Conservation (phyloP, 1,140 invertebrate genomes). For the Drosophila lini region DNA sequence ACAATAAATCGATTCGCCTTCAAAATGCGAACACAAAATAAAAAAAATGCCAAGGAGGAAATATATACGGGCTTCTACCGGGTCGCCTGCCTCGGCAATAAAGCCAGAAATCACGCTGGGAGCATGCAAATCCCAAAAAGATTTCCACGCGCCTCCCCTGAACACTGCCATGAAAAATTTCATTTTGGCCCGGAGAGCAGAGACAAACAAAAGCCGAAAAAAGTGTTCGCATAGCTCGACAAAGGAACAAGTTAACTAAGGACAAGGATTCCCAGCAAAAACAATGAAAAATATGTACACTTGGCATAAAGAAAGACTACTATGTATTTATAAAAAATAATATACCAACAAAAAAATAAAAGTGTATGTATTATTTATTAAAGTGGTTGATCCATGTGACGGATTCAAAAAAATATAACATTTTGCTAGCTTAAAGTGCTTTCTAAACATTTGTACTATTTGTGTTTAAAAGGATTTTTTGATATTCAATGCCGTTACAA, state of each 20-base stretch:
- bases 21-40: conserved; percentile 19
- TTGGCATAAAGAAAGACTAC: not conserved
- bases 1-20: conserved; percentile 71
- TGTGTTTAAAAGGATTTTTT: too few relatives aligned
- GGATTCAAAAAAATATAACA: too few relatives aligned
- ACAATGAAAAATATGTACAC: conserved; percentile 14
- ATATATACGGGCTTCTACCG: conserved; percentile 19
- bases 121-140: conserved; percentile 69
- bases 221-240: conserved; percentile 8
- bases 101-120: conserved; percentile 69
- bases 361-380: too few relatives aligned
- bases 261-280: conserved; percentile 18
- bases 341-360: not conserved
- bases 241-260: conserved; percentile 63
- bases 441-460: too few relatives aligned
- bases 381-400: too few relatives aligned
- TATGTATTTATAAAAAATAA: not conserved
- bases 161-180: conserved; percentile 47
- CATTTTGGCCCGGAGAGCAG: conserved; percentile 35
- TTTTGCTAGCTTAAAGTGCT: too few relatives aligned
- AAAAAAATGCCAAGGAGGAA: conserved; percentile 11
- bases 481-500: too few relatives aligned
- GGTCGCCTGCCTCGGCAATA: conserved; percentile 41
- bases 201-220: conserved; percentile 47
- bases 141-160: conserved; percentile 42